Conservation (phyloP, 2,113 vertebrate genomes). For the Phrynosoma platyrhinos region DNA sequence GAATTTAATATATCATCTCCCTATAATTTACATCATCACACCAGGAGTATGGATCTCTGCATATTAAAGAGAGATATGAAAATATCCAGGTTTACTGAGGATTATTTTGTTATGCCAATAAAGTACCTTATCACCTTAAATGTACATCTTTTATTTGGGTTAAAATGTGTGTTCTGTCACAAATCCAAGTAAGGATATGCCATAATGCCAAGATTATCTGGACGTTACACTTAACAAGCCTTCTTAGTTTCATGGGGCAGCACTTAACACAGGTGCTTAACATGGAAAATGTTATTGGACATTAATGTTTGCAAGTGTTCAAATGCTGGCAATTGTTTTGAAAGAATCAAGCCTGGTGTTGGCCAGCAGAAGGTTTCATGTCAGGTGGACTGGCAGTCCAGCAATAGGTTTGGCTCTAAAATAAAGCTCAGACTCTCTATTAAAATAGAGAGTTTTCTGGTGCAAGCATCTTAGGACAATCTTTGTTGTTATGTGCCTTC, state of each 20-base stretch:
- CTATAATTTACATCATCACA: constrained; percentile 65
- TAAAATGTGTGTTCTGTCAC: rapidly evolving
- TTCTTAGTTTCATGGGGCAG: not conserved
- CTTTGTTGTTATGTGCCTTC: no score
- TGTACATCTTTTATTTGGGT: constrained; percentile 2
- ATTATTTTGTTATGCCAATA: constrained; percentile 47
- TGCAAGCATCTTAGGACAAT: not conserved
- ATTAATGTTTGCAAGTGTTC: constrained; percentile 43
- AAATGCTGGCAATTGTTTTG: constrained; percentile 52
- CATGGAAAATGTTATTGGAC: constrained; percentile 45
- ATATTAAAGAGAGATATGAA: constrained; percentile 66
- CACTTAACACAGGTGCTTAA: not conserved
- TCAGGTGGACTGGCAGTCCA: not conserved
- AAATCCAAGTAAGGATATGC: constrained; percentile 15
- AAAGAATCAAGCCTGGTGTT: not conserved
- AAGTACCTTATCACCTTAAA: constrained; percentile 35
- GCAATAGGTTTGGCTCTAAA: not conserved
- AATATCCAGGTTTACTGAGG: constrained; percentile 43
- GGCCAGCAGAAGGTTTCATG: not conserved
- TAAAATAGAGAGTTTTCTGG: not conserved
- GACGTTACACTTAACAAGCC: not conserved
- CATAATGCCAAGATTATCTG: rapidly evolving
- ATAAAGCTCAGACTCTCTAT: not conserved
- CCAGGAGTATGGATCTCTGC: constrained; percentile 56
- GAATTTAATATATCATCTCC: constrained; percentile 70